Conservation (phyloP, 2,888 invertebrate species). For the Brassicogethes aeneus region DNA sequence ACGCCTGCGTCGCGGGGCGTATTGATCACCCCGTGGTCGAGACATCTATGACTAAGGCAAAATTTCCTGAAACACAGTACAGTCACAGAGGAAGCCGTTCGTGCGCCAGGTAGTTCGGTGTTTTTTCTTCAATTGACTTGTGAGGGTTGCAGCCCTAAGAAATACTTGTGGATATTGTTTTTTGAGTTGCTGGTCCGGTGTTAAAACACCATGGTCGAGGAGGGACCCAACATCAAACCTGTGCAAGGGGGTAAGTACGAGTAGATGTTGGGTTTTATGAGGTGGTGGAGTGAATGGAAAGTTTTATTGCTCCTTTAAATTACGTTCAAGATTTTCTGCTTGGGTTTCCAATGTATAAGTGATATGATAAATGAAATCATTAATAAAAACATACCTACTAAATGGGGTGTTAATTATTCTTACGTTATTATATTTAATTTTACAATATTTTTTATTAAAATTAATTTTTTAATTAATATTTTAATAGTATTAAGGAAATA, state of each 20-base stretch:
- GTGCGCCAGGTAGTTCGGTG: constrained; percentile 2
- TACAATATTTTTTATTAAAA: too few species aligned
- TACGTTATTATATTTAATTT: too few species aligned
- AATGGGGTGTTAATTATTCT: too few species aligned
- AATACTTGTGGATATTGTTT: constrained; percentile 5
- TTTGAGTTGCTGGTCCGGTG: too few species aligned
- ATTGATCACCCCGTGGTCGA: constrained; percentile 19
- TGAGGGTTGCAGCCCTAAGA: too few species aligned
- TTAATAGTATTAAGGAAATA: too few species aligned
- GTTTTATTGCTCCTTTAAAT: not conserved
- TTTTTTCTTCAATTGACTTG: constrained; percentile 1
- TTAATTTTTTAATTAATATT: too few species aligned
- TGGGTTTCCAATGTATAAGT: not conserved
- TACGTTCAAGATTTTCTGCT: not conserved
- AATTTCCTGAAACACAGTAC: too few species aligned
- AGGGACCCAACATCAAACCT: constrained; percentile 52
- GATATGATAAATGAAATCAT: too few species aligned
- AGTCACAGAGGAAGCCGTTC: constrained; percentile 3
- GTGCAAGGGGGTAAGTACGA: constrained; percentile 45
- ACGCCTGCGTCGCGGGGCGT: constrained; percentile 18
- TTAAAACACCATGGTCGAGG: constrained; percentile 41
- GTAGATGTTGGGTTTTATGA: too few species aligned
- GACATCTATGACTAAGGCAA: constrained; percentile 21
- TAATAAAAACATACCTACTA: too few species aligned
- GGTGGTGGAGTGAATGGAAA: not conserved